Conservation (phyloP, 2,113 vertebrate genomes). For the Siniperca knerii region DNA sequence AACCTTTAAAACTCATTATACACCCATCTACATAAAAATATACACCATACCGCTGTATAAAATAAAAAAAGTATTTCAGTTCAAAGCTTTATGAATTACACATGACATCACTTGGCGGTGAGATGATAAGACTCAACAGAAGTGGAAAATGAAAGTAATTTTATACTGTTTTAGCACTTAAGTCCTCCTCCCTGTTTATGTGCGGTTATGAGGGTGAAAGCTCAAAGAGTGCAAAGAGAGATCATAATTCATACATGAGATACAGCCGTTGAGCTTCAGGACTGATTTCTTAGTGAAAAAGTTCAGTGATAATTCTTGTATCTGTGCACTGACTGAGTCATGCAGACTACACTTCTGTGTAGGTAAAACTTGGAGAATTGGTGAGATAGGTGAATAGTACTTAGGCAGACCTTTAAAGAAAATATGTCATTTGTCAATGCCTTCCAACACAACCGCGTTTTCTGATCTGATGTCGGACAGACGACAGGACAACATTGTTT, state of each 20-base stretch:
- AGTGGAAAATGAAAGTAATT: constrained; percentile 72
- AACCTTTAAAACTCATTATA: constrained; percentile 63
- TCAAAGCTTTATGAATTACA: constrained; percentile 58
- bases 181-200: constrained; percentile 58
- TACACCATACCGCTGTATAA: constrained; percentile 41
- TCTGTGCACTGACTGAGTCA: constrained; percentile 40
- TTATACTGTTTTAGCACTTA: constrained; percentile 52
- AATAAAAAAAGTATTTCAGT: constrained; percentile 29
- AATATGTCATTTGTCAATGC: neutral
- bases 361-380: neutral
- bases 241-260: constrained; percentile 43
- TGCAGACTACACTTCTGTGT: neutral
- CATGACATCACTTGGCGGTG: constrained; percentile 68
- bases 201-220: constrained; percentile 29
- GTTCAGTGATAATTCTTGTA: constrained; percentile 36
- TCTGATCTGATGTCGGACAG: neutral
- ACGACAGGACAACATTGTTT: neutral
- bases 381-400: neutral
- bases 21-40: constrained; percentile 55
- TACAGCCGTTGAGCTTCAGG: constrained; percentile 7
- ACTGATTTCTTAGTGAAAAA: constrained; percentile 30
- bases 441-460: neutral
- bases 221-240: constrained; percentile 8
- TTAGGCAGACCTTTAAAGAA: neutral
- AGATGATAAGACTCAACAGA: constrained; percentile 61